A percentile compares a stretch with the other conserved stretches of the same genome.
phyloP scores from a whole-genome alignment of 1,140 invertebrate genomes.

The Calliphora vicina region DNA sequence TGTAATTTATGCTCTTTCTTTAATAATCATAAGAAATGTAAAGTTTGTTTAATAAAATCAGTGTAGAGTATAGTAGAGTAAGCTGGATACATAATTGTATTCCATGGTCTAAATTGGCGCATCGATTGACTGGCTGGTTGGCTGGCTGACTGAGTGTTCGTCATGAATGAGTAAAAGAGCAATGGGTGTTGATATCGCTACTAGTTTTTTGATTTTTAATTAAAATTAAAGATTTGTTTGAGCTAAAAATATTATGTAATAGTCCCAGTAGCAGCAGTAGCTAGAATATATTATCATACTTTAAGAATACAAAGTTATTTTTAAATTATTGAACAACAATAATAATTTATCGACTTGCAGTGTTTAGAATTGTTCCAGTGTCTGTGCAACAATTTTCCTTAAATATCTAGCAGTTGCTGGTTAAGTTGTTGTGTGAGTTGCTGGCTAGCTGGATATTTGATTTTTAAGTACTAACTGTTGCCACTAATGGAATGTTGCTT shows the following conservation, averaged over 20 bases:
- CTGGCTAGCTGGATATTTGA: too few species aligned
- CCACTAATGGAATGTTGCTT: neutral
- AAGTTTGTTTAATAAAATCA: neutral
- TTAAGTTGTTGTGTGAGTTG: neutral
- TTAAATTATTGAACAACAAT: neutral
- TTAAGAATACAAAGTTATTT: neutral
- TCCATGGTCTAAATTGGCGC: too few species aligned
- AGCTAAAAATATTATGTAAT: neutral
- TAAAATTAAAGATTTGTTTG: slow-evolving; percentile 14
- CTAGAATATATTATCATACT: neutral
- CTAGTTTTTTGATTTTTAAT: neutral
- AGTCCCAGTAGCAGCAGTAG: neutral
- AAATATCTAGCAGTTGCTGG: neutral
- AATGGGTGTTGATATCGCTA: neutral
- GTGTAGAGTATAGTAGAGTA: neutral
- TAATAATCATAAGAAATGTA: neutral
- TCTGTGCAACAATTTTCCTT: neutral
- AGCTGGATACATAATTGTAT: neutral
- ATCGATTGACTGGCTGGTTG: too few species aligned
- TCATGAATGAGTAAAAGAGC: neutral
- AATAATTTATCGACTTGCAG: neutral
- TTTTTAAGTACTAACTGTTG: neutral
- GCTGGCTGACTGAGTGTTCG: neutral
- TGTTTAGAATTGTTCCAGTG: neutral
- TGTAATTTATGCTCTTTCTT: neutral